phyloP scores from a whole-genome alignment of 2,797 vertebrate species.

The Oreochromis mossambicus region DNA sequence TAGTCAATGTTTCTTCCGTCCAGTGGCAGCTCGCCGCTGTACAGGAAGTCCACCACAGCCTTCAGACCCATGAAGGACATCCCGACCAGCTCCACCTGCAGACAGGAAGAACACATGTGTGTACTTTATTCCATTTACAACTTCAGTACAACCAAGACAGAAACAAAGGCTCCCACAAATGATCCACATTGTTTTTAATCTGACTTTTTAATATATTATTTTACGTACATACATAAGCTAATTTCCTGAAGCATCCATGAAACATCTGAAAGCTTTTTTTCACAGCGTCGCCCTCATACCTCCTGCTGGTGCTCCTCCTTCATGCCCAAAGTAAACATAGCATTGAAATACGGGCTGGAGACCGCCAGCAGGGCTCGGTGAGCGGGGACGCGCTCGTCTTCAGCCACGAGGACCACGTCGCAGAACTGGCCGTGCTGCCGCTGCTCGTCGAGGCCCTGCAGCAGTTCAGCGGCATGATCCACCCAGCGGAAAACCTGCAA shows the following conservation, averaged over 20 bases:
- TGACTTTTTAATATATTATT: not conserved
- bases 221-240: not conserved
- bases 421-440: constrained; percentile 85
- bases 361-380: constrained; percentile 89
- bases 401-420: constrained; percentile 87
- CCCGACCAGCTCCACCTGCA: constrained; percentile 85
- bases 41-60: constrained; percentile 90
- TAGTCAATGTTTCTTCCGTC: constrained; percentile 88
- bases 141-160: not conserved
- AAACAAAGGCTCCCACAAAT: not conserved
- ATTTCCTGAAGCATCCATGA: not conserved
- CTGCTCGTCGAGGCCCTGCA: constrained; percentile 89
- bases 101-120: fast-evolving
- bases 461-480: constrained; percentile 77
- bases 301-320: constrained; percentile 88
- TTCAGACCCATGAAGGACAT: constrained; percentile 86
- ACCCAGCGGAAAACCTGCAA: constrained; percentile 83
- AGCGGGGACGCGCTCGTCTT: constrained; percentile 80
- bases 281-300: not conserved
- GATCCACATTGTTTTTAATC: not conserved
- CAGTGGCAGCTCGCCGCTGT: constrained; percentile 84
- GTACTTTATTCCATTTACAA: not conserved
- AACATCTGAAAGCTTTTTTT: not conserved
- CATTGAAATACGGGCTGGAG: constrained; percentile 93
- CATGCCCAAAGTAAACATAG: constrained; percentile 97